Conservation (phyloP, 2,888 invertebrate genomes). For the Eilema griseolum region DNA sequence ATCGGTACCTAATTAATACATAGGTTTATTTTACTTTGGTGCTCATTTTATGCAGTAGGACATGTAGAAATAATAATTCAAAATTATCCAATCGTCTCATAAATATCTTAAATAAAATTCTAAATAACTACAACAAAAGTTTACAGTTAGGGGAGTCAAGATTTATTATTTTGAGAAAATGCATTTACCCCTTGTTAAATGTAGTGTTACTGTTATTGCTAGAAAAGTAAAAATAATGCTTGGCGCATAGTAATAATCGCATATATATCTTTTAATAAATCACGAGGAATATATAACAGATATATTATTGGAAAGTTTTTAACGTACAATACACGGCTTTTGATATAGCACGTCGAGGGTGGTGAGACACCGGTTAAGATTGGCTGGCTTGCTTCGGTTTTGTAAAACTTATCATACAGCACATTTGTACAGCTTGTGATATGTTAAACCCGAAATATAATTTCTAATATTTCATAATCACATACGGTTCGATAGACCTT, state of each 20-base stretch:
- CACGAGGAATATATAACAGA: background rate
- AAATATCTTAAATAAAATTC: slow-evolving; percentile 40
- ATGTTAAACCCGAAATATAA: too few species aligned
- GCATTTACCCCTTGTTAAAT: slow-evolving; percentile 78
- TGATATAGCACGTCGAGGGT: background rate
- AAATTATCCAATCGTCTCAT: slow-evolving; percentile 52
- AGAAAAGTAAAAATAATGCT: slow-evolving; percentile 56
- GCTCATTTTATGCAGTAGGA: slow-evolving; percentile 74
- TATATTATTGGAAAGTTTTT: slow-evolving; percentile 7
- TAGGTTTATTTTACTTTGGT: slow-evolving; percentile 43
- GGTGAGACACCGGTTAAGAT: background rate
- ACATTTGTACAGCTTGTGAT: too few species aligned
- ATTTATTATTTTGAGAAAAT: slow-evolving; percentile 78
- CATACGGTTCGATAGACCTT: too few species aligned
- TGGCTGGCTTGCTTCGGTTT: background rate
- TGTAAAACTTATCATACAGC: too few species aligned
- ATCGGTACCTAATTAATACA: too few species aligned
- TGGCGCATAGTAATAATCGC: slow-evolving; percentile 42
- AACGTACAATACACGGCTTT: background rate
- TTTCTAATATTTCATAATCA: too few species aligned
- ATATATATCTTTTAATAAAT: slow-evolving; percentile 12
- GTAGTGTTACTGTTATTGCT: slow-evolving; percentile 66
- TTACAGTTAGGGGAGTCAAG: slow-evolving; percentile 56
- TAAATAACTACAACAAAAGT: slow-evolving; percentile 41
- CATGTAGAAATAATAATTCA: slow-evolving; percentile 52